Conservation (phyloP, 2,888 invertebrate genomes). For the Apotomis turbidana region DNA sequence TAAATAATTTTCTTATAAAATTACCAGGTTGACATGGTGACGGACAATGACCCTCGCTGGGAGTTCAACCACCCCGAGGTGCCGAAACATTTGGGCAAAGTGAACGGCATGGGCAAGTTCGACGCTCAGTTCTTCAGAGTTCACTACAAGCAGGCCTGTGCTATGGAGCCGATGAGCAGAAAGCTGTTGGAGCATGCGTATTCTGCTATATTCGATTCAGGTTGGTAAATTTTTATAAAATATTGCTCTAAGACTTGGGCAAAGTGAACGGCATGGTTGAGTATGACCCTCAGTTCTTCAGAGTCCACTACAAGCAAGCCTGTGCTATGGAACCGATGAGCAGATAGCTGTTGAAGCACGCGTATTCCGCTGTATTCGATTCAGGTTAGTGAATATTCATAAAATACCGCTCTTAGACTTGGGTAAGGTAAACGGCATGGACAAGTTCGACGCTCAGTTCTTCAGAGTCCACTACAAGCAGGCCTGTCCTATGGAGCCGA, state of each 20-base stretch:
- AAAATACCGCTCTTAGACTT: conserved; percentile 55
- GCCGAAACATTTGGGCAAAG: conserved; percentile 85
- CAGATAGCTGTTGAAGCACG: conserved; percentile 86
- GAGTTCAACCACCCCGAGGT: conserved; percentile 84
- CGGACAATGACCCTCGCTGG: conserved; percentile 88
- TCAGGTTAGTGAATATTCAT: conserved; percentile 65
- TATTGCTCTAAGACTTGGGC: no score
- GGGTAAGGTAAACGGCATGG: conserved; percentile 84
- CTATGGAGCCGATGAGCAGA: conserved; percentile 87
- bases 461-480: conserved; percentile 87
- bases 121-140: conserved; percentile 88
- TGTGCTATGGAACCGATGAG: conserved; percentile 86
- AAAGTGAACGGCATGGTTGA: conserved; percentile 47
- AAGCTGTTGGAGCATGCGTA: conserved; percentile 87
- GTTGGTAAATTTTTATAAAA: conserved; percentile 46
- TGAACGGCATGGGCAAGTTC: conserved; percentile 84
- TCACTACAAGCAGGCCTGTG: conserved; percentile 84
- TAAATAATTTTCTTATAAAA: not conserved
- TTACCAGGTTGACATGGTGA: conserved; percentile 88
- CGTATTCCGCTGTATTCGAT: conserved; percentile 88
- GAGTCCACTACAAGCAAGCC: conserved; percentile 83
- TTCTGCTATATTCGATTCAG: conserved; percentile 87
- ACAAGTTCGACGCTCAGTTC: conserved; percentile 87
- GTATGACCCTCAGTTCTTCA: conserved; percentile 68
- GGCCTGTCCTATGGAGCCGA: conserved; percentile 85